These are phyloP conservation scores for Drosophila lacertosa DNA, from an alignment of 1,140 invertebrate genomes.

Conservation along the genomic window DNA sequence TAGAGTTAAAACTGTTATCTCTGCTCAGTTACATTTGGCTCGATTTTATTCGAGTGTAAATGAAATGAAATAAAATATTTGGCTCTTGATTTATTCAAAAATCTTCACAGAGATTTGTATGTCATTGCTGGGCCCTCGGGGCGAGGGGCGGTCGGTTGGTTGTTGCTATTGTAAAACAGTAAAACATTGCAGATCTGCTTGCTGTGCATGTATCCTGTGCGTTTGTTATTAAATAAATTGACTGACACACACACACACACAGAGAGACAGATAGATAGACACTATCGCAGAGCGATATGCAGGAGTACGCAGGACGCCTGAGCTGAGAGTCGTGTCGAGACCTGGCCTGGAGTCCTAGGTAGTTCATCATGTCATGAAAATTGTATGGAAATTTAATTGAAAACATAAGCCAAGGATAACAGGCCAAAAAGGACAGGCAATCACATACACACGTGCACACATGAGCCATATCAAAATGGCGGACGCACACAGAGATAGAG, in stretches of 20 bases:
- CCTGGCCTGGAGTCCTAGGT: constrained; percentile 57
- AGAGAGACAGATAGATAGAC: constrained; percentile 21
- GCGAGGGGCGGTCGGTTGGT: not conserved
- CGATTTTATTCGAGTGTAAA: constrained; percentile 57
- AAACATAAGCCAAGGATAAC: constrained; percentile 83
- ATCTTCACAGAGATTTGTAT: constrained; percentile 61
- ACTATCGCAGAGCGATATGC: constrained; percentile 23
- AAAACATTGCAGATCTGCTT: constrained; percentile 25
- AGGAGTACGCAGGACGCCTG: constrained; percentile 35
- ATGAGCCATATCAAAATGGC: constrained; percentile 46
- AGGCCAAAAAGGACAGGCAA: constrained; percentile 78
- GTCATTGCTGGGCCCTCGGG: constrained; percentile 21
- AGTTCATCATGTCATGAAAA: constrained; percentile 83
- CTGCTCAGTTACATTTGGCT: constrained; percentile 15
- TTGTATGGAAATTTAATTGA: constrained; percentile 84
- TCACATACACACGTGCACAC: constrained; percentile 47
- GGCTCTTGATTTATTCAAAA: constrained; percentile 71
- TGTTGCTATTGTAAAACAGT: constrained; percentile 27
- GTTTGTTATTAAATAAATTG: constrained; percentile 83
- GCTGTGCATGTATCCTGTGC: constrained; percentile 43
- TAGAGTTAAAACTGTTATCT: not conserved
- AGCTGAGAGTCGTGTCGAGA: constrained; percentile 38
- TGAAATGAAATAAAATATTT: constrained; percentile 75
- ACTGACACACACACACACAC: constrained; percentile 61
- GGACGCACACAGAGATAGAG: constrained; percentile 23